These are phyloP conservation scores for Heliconius hortense DNA, from an alignment of 2,888 invertebrate genomes.

Conservation along the genomic window DNA sequence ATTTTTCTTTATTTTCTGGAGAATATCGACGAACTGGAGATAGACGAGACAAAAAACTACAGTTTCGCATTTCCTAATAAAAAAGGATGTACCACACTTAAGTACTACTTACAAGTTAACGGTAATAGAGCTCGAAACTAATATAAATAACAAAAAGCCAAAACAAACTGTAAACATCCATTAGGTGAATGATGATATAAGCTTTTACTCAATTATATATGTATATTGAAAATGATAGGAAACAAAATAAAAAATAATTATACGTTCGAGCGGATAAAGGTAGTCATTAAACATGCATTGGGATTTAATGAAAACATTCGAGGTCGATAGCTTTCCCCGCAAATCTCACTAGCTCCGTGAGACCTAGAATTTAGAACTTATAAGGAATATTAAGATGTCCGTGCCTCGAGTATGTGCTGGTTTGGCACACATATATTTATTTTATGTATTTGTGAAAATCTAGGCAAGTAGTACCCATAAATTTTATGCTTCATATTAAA, in stretches of 20 bases:
- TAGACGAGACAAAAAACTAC: not conserved
- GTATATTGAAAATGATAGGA: constrained; percentile 9
- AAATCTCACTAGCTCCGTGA: constrained; percentile 38
- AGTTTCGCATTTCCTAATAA: not conserved
- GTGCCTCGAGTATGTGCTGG: constrained; percentile 25
- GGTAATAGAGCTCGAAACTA: not conserved
- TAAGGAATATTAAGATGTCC: constrained; percentile 41
- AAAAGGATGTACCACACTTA: not conserved
- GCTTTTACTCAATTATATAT: constrained; percentile 9
- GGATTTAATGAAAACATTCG: constrained; percentile 42
- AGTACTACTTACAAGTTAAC: not conserved
- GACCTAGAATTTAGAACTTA: constrained; percentile 42
- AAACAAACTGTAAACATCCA: constrained; percentile 8
- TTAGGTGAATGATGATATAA: constrained; percentile 2
- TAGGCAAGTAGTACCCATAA: not conserved
- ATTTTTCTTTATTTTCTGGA: not conserved
- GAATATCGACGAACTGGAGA: not conserved
- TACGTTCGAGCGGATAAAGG: constrained; percentile 17
- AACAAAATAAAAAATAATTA: constrained; percentile 22
- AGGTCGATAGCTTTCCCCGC: constrained; percentile 41
- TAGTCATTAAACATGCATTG: constrained; percentile 40
- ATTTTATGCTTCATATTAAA: not conserved
- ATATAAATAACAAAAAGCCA: not conserved
- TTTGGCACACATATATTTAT: constrained; percentile 4
- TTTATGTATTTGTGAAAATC: constrained; percentile 2